Evolutionary conservation across 2,888 invertebrate genomes (phyloP).

Genomic region (Ornithoptera priamus): DNA sequence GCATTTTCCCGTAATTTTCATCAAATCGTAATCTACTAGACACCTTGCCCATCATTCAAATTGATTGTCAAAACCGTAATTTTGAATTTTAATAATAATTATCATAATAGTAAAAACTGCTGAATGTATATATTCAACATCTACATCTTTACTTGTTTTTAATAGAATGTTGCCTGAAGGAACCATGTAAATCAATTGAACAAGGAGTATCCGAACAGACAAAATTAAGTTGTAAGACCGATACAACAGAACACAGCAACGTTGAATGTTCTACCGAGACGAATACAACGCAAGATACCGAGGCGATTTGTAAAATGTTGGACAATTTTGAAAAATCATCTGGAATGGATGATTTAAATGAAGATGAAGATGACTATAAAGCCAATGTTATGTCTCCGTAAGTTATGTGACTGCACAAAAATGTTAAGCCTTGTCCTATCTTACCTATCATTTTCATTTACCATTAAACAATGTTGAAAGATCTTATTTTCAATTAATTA

Average conservation of each 20-base stretch:
- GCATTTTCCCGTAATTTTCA: no score
- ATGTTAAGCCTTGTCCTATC: neutral
- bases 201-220: neutral
- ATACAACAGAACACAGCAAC: neutral
- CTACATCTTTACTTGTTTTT: neutral
- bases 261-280: neutral
- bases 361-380: constrained; percentile 3
- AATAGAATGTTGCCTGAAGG: neutral
- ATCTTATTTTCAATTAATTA: no score
- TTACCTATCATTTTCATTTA: neutral
- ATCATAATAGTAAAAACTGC: neutral
- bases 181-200: neutral
- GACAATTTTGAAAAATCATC: constrained; percentile 1
- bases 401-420: neutral
- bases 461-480: neutral
- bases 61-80: no score
- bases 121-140: neutral
- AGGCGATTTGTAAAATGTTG: neutral
- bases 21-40: no score
- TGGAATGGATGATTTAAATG: neutral
- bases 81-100: neutral
- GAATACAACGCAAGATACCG: neutral
- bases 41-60: no score
- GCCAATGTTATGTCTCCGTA: constrained; percentile 6
- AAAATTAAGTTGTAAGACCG: neutral